These are phyloP conservation scores for Halichoerus grypus DNA, from an alignment of 2,113 vertebrate genomes.

Conservation along the genomic window DNA sequence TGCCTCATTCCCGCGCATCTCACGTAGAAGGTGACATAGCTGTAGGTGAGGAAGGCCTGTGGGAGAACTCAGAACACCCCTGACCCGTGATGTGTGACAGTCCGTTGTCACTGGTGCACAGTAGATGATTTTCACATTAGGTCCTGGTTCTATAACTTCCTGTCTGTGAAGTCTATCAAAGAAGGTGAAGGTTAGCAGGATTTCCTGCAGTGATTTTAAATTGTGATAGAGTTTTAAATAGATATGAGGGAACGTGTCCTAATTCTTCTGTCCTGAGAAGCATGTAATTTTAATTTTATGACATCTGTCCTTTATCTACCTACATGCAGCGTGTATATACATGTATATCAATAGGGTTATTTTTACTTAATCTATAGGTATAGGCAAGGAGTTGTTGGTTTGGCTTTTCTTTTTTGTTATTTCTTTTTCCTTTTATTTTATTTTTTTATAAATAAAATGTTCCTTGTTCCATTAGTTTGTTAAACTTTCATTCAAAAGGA, in stretches of 20 bases:
- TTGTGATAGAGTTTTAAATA: conserved; percentile 80
- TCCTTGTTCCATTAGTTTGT: conserved; percentile 84
- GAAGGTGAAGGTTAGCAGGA: conserved; percentile 83
- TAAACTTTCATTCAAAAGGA: conserved; percentile 59
- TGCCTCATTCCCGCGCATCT: conserved; percentile 83
- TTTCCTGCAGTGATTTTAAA: conserved; percentile 83
- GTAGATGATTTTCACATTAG: conserved; percentile 83
- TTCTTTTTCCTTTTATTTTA: conserved; percentile 1
- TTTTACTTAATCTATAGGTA: conserved; percentile 89
- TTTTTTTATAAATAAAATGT: conserved; percentile 86
- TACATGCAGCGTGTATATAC: conserved; percentile 84
- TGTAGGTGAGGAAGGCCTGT: conserved; percentile 69
- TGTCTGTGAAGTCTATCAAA: conserved; percentile 86
- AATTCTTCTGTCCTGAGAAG: conserved; percentile 86
- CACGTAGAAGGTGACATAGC: conserved; percentile 86
- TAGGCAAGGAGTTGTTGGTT: conserved; percentile 84
- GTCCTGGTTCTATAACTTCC: conserved; percentile 85
- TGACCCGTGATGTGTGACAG: conserved; percentile 75
- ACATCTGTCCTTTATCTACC: conserved; percentile 78
- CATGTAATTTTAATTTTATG: conserved; percentile 88
- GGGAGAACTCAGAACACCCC: conserved; percentile 74
- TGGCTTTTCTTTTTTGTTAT: conserved; percentile 70
- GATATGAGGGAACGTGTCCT: conserved; percentile 85
- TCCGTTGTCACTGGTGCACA: conserved; percentile 81
- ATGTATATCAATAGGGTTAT: conserved; percentile 88